Percentiles rank a stretch among this genome's conserved stretches.
phyloP scores from a whole-genome alignment of 1,140 invertebrate genomes.

The Cataglyphis hispanica region DNA sequence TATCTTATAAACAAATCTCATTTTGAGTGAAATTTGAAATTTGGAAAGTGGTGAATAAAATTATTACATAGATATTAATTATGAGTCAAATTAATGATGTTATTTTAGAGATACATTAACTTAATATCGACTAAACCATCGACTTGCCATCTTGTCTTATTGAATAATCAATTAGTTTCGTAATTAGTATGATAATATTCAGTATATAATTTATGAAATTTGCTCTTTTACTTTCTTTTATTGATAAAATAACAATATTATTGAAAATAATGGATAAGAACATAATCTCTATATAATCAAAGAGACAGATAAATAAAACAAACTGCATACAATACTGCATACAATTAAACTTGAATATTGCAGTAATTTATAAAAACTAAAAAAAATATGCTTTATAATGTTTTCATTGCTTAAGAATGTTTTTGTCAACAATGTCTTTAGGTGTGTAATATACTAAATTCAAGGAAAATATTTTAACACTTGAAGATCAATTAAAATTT shows the following conservation, averaged over 20 bases:
- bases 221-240: too few relatives aligned
- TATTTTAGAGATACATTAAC: neutral
- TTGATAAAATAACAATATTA: neutral
- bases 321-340: too few relatives aligned
- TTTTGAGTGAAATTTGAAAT: neutral
- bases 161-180: neutral
- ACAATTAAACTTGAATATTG: neutral
- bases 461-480: constrained; percentile 12
- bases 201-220: neutral
- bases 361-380: neutral
- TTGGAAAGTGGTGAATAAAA: neutral
- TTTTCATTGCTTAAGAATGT: constrained; percentile 5
- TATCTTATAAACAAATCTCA: neutral
- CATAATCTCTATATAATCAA: neutral
- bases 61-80: neutral
- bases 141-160: neutral
- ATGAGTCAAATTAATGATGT: neutral
- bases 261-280: neutral
- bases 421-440: constrained; percentile 44
- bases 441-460: neutral
- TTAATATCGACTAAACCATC: neutral
- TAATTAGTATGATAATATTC: neutral
- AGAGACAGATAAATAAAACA: neutral
- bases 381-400: neutral
- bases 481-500: constrained; percentile 62